Percentiles rank a stretch among this genome's conserved stretches.
Evolutionary conservation across 2,113 vertebrate species (phyloP).

Genomic region (Malurus alboscapulatus): DNA sequence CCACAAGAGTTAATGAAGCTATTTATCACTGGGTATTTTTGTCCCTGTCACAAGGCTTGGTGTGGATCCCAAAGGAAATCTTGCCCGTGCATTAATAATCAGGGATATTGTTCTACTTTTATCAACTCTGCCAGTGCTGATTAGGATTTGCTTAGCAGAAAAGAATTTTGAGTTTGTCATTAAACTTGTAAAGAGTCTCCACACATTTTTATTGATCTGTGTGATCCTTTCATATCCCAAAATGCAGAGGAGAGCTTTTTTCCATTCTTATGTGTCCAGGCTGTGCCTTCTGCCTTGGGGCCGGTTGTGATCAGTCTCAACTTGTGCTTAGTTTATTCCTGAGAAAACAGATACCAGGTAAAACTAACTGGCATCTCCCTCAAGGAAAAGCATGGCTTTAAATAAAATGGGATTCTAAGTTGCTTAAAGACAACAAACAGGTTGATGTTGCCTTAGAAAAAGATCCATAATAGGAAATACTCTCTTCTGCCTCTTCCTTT

Average conservation of each 20-base stretch:
- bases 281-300: neutral
- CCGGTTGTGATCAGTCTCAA: neutral
- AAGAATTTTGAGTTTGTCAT: neutral
- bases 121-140: neutral
- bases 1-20: slow-evolving; percentile 5
- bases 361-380: neutral
- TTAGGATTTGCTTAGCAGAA: neutral
- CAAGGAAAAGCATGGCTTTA: neutral
- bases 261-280: neutral
- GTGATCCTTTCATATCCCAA: neutral
- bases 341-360: neutral
- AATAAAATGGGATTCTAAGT: neutral
- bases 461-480: neutral
- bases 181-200: neutral
- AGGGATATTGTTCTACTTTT: slow-evolving; percentile 8
- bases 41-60: neutral
- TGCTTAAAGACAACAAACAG: neutral
- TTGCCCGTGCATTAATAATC: neutral
- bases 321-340: neutral
- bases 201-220: neutral
- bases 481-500: neutral
- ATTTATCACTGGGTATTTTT: slow-evolving; percentile 5
- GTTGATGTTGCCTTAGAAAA: neutral
- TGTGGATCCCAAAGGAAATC: neutral
- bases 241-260: neutral